phyloP scores from a whole-genome alignment of 2,797 vertebrate genomes.

The Catharus ustulatus region DNA sequence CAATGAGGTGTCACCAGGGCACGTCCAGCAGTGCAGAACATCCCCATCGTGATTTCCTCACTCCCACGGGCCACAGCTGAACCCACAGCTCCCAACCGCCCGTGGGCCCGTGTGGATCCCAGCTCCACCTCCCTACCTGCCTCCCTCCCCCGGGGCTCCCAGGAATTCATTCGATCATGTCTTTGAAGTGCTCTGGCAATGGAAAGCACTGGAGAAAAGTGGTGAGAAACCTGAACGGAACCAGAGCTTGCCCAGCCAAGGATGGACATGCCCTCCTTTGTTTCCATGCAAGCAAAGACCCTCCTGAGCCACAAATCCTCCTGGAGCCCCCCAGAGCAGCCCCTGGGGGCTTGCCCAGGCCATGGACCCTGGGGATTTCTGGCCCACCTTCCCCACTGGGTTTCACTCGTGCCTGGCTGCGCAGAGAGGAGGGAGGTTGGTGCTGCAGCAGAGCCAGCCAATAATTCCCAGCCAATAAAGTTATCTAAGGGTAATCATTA shows the following conservation, averaged over 20 bases:
- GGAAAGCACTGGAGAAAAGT: not conserved
- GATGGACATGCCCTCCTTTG: not conserved
- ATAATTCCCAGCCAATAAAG: conserved; percentile 46
- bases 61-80: not conserved
- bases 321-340: not conserved
- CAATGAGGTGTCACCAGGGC: fast-evolving
- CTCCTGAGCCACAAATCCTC: not conserved
- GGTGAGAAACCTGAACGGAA: not conserved
- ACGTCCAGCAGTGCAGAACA: fast-evolving
- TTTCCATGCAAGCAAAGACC: not conserved
- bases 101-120: fast-evolving
- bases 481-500: conserved; percentile 44
- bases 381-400: fast-evolving
- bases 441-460: conserved; percentile 21
- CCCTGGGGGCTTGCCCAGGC: not conserved
- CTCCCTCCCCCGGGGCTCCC: not conserved
- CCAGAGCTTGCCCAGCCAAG: not conserved
- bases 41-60: not conserved
- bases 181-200: not conserved
- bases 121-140: not conserved
- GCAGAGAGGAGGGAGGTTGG: not conserved
- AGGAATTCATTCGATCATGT: not conserved
- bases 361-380: fast-evolving
- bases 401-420: not conserved
- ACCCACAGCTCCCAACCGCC: fast-evolving